These are phyloP conservation scores for Nematolebias whitei DNA, from an alignment of 2,113 vertebrate species.

Conservation along the genomic window DNA sequence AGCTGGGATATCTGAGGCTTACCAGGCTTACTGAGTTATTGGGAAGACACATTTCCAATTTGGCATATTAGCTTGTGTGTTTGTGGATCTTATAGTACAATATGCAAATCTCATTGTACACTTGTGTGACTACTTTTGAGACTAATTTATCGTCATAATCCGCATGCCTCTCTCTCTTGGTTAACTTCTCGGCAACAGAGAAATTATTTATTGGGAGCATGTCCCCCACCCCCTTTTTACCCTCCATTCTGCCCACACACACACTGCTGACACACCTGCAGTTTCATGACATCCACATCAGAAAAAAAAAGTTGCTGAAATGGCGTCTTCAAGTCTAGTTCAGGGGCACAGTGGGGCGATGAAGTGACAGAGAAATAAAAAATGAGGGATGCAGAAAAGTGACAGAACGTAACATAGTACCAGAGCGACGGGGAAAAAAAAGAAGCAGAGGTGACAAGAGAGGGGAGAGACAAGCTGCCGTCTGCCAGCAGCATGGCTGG, in stretches of 20 bases:
- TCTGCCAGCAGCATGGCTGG: constrained; percentile 39
- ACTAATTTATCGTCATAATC: no score
- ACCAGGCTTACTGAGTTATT: no score
- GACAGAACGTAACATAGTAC: constrained; percentile 56
- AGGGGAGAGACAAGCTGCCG: constrained; percentile 29
- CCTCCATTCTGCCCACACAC: constrained; percentile 6
- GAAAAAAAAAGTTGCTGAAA: constrained; percentile 66
- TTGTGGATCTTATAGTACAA: no score
- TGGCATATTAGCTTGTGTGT: no score
- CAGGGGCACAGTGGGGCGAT: constrained; percentile 27
- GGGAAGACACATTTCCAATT: no score
- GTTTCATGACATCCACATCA: constrained; percentile 65
- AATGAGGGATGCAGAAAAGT: constrained; percentile 49
- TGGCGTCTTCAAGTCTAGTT: constrained; percentile 54
- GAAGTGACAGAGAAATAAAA: constrained; percentile 60
- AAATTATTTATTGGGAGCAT: constrained; percentile 62
- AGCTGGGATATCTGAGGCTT: no score
- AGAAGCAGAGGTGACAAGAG: constrained; percentile 52
- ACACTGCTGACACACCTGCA: constrained; percentile 64
- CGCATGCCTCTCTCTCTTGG: constrained; percentile 29
- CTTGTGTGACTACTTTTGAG: no score
- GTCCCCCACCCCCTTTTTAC: constrained; percentile 5
- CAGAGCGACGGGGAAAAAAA: constrained; percentile 28
- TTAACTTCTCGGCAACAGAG: constrained; percentile 44
- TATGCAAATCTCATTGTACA: no score